Evolutionary conservation across 1,140 invertebrate species (phyloP).

Genomic region (Drosophila micromelanica): DNA sequence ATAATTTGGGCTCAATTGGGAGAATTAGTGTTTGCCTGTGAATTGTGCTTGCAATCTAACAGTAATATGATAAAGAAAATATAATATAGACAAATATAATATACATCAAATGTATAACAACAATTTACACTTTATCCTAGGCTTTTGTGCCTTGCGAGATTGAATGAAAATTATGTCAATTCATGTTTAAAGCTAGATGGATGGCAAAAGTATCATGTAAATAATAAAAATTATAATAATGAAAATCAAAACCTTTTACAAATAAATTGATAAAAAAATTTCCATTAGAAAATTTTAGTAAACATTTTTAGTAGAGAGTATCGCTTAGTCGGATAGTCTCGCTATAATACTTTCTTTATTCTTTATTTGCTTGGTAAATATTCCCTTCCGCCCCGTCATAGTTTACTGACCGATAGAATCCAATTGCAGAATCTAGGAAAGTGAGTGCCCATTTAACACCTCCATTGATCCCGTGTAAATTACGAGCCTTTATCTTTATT

Average conservation of each 20-base stretch:
- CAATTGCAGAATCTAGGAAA: slow-evolving; percentile 9
- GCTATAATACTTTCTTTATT: too few relatives aligned
- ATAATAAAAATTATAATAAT: too few relatives aligned
- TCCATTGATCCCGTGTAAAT: slow-evolving; percentile 36
- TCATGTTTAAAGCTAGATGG: too few relatives aligned
- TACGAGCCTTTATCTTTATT: slow-evolving; percentile 30
- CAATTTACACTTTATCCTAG: slow-evolving; percentile 3
- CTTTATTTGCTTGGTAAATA: slow-evolving; percentile 1
- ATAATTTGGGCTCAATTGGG: slow-evolving; percentile 67
- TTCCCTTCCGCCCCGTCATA: background rate
- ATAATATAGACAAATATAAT: slow-evolving; percentile 8
- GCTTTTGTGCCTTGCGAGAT: too few relatives aligned
- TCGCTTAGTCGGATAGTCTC: background rate
- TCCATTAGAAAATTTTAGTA: too few relatives aligned
- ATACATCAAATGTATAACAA: slow-evolving; percentile 8
- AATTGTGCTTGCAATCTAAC: slow-evolving; percentile 37
- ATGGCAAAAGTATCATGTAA: too few relatives aligned
- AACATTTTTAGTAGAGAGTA: background rate
- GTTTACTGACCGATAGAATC: slow-evolving; percentile 16
- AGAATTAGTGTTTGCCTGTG: slow-evolving; percentile 58
- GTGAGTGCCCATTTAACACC: slow-evolving; percentile 31
- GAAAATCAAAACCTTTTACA: too few relatives aligned
- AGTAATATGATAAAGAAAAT: slow-evolving; percentile 2
- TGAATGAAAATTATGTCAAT: too few relatives aligned
- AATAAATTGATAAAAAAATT: too few relatives aligned